Conservation (phyloP, 1,140 invertebrate genomes). For the Oppia nitens region DNA sequence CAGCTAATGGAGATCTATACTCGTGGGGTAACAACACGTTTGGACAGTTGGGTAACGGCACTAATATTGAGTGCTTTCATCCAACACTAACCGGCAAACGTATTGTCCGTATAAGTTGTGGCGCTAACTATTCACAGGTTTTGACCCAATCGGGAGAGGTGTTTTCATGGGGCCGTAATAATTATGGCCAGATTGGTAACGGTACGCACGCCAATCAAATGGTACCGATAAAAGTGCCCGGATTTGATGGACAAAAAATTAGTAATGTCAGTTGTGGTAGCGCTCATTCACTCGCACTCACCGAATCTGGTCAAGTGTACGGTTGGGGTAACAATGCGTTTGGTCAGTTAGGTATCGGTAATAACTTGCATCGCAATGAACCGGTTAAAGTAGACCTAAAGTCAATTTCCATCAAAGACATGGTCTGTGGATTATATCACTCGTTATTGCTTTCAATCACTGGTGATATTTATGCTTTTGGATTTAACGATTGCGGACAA, state of each 20-base stretch:
- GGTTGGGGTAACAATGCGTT: conserved; percentile 53
- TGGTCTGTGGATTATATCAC: conserved; percentile 42
- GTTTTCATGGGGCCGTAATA: conserved; percentile 49
- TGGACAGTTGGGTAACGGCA: conserved; percentile 26
- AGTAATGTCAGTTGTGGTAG: conserved; percentile 46
- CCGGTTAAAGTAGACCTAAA: conserved; percentile 25
- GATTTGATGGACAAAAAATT: conserved; percentile 32
- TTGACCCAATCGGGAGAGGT: conserved; percentile 24
- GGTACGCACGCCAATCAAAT: conserved; percentile 9
- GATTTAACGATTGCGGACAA: conserved; percentile 49
- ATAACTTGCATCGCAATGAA: conserved; percentile 32
- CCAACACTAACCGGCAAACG: conserved; percentile 9
- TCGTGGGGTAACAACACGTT: conserved; percentile 49
- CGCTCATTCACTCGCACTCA: conserved; percentile 46
- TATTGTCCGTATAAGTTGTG: not conserved
- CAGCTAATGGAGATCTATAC: conserved; percentile 40
- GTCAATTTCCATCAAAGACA: conserved; percentile 31
- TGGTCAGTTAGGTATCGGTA: conserved; percentile 46
- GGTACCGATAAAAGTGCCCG: conserved; percentile 4
- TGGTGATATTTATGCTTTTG: conserved; percentile 48
- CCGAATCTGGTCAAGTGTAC: conserved; percentile 43
- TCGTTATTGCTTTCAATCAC: conserved; percentile 42
- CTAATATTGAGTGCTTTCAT: conserved; percentile 2
- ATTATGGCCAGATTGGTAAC: conserved; percentile 45
- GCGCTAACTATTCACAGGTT: conserved; percentile 2